Conservation (phyloP, 1,140 invertebrate species). For the Drosophila leontia region DNA sequence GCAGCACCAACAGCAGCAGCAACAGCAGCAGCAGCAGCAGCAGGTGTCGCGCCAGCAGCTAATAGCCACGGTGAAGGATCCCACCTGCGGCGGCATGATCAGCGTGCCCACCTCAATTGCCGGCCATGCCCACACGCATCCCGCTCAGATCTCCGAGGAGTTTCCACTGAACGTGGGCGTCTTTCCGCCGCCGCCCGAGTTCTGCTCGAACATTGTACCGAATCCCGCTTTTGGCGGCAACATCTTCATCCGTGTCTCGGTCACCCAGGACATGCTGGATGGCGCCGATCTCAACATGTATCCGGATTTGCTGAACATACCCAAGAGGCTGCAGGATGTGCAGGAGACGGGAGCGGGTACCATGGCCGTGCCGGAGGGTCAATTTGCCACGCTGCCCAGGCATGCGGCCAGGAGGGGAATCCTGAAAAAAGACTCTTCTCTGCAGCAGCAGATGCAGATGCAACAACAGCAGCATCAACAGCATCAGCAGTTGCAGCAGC, state of each 20-base stretch:
- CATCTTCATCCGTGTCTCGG: conserved; percentile 91
- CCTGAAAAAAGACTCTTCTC: conserved; percentile 77
- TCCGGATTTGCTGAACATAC: conserved; percentile 91
- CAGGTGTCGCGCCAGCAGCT: conserved; percentile 63
- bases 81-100: conserved; percentile 78
- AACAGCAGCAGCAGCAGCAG: conserved; percentile 55
- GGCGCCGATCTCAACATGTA: conserved; percentile 88
- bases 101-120: conserved; percentile 81
- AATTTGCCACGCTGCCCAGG: conserved; percentile 88
- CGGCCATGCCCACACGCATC: conserved; percentile 61
- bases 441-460: conserved; percentile 54
- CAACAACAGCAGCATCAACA: conserved; percentile 39
- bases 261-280: conserved; percentile 88
- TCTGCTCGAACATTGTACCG: conserved; percentile 87
- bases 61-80: conserved; percentile 73
- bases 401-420: conserved; percentile 78
- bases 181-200: conserved; percentile 88
- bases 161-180: conserved; percentile 85
- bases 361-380: conserved; percentile 44
- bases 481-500: conserved; percentile 19
- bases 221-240: conserved; percentile 88
- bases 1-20: conserved; percentile 39
- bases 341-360: conserved; percentile 63
- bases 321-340: conserved; percentile 86
- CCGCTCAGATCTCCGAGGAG: conserved; percentile 72